Evolutionary conservation across 2,888 invertebrate species (phyloP), one percentile per base, ranked within the genome.

Genomic region (Augiades crinisus): DNA sequence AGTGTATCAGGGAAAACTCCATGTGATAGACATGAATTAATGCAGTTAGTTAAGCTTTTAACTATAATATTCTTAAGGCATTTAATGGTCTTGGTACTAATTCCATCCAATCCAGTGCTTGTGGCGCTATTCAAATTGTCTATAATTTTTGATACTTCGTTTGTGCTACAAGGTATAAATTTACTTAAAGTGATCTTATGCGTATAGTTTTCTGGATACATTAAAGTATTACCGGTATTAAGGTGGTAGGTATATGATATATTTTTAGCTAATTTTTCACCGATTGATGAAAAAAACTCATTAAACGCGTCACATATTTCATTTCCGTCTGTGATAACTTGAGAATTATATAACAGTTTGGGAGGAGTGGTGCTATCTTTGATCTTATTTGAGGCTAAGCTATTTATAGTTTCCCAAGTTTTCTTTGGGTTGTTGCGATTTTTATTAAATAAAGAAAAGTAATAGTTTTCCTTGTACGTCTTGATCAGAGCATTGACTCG

Each of bases 381-480:
- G 5, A 17, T 31, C 27, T 55, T 57, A 22, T 53, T 55, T 31
- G 6, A 12, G 0, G 40, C n/a, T 33, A 58, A 19, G 17, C 2
- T 24, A 24, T 58, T 54, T 7, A 55, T 58, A 13, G 47, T 21
- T 27, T 45, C 36, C 58, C 58, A 57, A 38, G 54, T 54, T 41
- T 58, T 58, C 12, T 38, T 22, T 1, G 58, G 49, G 22, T 40
- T 5, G 0, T 31, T 52, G 8, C 36, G 8, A 17, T 24, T 41
- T 1, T 44, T 30, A 22, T 37, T 5, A 24, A 55, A 55, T 17
- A 31, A 5, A 14, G 36, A 43, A 37, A 14, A n/a, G 31, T 51
- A 44, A n/a, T 54, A 50, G 12, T 49, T 34, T 14, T 45, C 13
- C 22, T 53, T 52, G 34, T 2, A 27, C 43, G 8, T 13, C 21